Conservation (phyloP, 1,140 invertebrate species). For the Marisa cornuarietis region DNA sequence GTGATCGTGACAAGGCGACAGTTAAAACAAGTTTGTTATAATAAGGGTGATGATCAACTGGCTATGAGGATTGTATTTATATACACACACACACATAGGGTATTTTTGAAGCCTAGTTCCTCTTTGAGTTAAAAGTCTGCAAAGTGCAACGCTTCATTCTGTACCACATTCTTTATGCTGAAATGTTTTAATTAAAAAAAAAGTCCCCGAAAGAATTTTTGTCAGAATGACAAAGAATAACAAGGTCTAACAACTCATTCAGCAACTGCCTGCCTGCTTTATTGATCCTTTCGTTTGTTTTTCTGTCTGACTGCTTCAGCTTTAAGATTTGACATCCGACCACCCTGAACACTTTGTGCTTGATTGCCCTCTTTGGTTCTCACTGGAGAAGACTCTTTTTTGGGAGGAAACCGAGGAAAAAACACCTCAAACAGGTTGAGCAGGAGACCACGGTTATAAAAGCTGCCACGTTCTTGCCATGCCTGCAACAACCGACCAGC, state of each 20-base stretch:
- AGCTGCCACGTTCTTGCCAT: slow-evolving; percentile 14
- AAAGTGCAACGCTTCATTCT: too few species aligned
- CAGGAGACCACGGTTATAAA: slow-evolving; percentile 49
- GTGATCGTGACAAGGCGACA: too few species aligned
- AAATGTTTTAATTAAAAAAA: too few species aligned
- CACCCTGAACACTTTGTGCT: background rate
- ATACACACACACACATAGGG: too few species aligned
- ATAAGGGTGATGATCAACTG: too few species aligned
- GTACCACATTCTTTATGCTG: too few species aligned
- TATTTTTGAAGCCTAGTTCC: too few species aligned
- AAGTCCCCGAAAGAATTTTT: too few species aligned
- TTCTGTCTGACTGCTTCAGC: slow-evolving; percentile 4
- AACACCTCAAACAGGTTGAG: slow-evolving; percentile 54
- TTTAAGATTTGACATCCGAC: background rate
- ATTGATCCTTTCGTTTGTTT: slow-evolving; percentile 3
- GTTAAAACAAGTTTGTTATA: too few species aligned
- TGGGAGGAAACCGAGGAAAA: slow-evolving; percentile 27
- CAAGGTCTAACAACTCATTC: background rate
- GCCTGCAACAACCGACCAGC: background rate
- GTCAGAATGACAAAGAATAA: too few species aligned
- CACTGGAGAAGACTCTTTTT: background rate
- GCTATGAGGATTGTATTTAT: too few species aligned
- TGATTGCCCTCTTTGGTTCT: background rate
- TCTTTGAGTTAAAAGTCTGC: too few species aligned
- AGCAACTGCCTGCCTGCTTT: background rate